Evolutionary conservation across 2,797 vertebrate genomes (phyloP).

Genomic region (Smutsia gigantea): DNA sequence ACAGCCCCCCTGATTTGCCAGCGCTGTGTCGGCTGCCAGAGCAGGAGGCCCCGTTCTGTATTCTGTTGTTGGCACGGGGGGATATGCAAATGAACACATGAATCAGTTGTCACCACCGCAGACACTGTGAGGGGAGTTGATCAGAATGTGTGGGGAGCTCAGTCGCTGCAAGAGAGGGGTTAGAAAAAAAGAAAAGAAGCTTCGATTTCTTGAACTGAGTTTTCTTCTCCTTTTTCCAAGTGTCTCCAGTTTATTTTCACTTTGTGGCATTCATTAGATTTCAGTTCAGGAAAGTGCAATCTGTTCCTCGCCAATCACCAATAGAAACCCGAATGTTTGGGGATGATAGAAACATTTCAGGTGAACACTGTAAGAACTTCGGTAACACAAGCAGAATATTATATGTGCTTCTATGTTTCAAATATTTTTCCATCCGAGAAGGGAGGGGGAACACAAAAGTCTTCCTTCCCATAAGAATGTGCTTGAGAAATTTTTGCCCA

Average conservation of each 20-base stretch:
- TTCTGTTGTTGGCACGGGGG: slow-evolving; percentile 94
- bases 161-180: slow-evolving; percentile 77
- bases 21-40: slow-evolving; percentile 95
- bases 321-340: slow-evolving; percentile 76
- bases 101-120: slow-evolving; percentile 97
- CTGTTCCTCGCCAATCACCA: slow-evolving; percentile 82
- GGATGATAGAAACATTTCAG: slow-evolving; percentile 79
- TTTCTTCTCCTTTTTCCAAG: slow-evolving; percentile 79
- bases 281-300: slow-evolving; percentile 82
- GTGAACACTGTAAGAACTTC: slow-evolving; percentile 68
- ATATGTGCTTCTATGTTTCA: slow-evolving; percentile 37
- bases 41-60: slow-evolving; percentile 94
- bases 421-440: slow-evolving; percentile 50
- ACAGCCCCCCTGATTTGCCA: slow-evolving; percentile 97
- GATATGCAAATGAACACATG: slow-evolving; percentile 97
- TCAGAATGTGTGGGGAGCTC: slow-evolving; percentile 89
- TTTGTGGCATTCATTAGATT: slow-evolving; percentile 82
- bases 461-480: not conserved
- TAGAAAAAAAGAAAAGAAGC: not conserved
- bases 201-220: slow-evolving; percentile 84
- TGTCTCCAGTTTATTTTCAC: slow-evolving; percentile 84
- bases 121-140: slow-evolving; percentile 92
- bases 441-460: not conserved
- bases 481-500: slow-evolving; percentile 38
- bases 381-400: slow-evolving; percentile 64